Conservation (phyloP, 1,140 invertebrate species). For the Dendroctonus valens region DNA sequence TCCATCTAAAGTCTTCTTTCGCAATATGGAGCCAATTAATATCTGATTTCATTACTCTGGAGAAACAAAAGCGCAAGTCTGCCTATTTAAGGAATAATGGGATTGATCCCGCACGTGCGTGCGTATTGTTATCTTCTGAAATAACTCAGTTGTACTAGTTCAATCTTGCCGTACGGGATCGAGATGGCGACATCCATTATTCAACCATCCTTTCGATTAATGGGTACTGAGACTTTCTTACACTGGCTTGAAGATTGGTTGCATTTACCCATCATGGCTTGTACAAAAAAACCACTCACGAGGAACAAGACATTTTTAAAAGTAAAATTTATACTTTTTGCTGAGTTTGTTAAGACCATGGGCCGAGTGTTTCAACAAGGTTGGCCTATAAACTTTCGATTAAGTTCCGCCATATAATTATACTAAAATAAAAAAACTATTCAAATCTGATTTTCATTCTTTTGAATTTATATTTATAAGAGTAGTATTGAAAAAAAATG, state of each 20-base stretch:
- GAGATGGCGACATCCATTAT: constrained; percentile 22
- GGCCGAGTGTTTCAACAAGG: too few relatives aligned
- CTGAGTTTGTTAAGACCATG: background rate
- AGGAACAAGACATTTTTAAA: too few relatives aligned
- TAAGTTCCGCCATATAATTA: too few relatives aligned
- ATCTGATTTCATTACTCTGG: constrained; percentile 12
- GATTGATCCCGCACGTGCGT: constrained; percentile 20
- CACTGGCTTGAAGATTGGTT: constrained; percentile 13
- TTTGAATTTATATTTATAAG: too few relatives aligned
- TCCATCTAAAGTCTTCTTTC: constrained; percentile 1
- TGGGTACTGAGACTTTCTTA: constrained; percentile 9
- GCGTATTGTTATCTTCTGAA: constrained; percentile 18
- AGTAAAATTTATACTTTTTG: background rate
- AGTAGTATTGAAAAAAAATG: too few relatives aligned
- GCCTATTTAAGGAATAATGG: constrained; percentile 21
- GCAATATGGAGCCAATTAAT: constrained; percentile 18
- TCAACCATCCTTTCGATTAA: constrained; percentile 22
- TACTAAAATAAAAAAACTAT: too few relatives aligned
- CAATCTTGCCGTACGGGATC: constrained; percentile 21
- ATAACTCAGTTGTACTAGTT: constrained; percentile 22
- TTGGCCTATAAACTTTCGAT: too few relatives aligned
- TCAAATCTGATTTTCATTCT: too few relatives aligned
- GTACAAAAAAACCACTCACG: constrained; percentile 4
- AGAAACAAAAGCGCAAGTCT: constrained; percentile 16
- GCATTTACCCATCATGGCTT: constrained; percentile 10